phyloP scores from a whole-genome alignment of 2,888 invertebrate species.

The Ditula angustiorana region DNA sequence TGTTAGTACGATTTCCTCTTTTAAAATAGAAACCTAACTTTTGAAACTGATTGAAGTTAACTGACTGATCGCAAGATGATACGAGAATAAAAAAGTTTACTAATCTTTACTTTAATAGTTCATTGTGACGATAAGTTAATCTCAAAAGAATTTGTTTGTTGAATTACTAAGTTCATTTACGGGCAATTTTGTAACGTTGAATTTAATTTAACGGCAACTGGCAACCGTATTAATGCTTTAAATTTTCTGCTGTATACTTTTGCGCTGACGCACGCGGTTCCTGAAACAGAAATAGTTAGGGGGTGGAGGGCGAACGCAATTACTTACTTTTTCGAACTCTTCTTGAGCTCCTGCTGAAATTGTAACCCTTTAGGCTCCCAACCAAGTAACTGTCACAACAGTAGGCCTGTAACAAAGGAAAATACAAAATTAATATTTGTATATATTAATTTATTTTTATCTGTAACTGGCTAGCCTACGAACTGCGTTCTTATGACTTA shows the following conservation, averaged over 20 bases:
- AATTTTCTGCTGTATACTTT: slow-evolving; percentile 39
- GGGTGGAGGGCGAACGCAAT: slow-evolving; percentile 54
- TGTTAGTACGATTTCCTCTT: not conserved
- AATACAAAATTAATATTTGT: not conserved
- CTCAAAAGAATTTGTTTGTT: not conserved
- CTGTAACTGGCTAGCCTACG: not conserved
- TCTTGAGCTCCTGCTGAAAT: slow-evolving; percentile 82
- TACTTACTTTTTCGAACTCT: slow-evolving; percentile 84
- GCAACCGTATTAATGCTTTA: not conserved
- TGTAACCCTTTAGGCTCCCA: slow-evolving; percentile 79
- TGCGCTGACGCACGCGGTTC: slow-evolving; percentile 51
- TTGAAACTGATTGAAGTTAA: not conserved
- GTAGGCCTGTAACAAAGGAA: slow-evolving; percentile 77
- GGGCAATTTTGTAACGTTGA: not conserved
- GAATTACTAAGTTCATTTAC: not conserved
- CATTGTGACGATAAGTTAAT: slow-evolving; percentile 12
- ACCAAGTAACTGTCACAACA: slow-evolving; percentile 68
- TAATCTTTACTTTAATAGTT: not conserved
- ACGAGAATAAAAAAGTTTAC: not conserved
- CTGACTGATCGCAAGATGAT: not conserved
- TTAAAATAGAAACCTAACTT: not conserved
- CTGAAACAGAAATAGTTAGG: slow-evolving; percentile 68
- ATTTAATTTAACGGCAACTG: slow-evolving; percentile 7
- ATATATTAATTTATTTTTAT: not conserved
- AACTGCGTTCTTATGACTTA: not conserved